Evolutionary conservation across 2,888 invertebrate species (phyloP).

Genomic region (Neocrepidodera transversa): DNA sequence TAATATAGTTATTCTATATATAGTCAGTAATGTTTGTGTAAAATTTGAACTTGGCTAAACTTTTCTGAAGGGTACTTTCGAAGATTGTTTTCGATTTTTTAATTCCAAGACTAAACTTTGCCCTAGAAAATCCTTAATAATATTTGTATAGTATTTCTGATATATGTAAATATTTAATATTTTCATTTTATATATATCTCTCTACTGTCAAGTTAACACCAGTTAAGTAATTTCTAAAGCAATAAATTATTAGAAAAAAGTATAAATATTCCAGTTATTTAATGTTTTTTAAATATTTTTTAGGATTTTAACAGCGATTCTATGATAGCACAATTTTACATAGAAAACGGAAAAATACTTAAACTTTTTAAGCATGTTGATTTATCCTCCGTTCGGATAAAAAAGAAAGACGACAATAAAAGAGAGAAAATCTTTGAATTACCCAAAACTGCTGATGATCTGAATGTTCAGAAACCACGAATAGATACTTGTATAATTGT

Average conservation of each 20-base stretch:
- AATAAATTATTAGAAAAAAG: neutral
- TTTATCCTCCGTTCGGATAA: slow-evolving; percentile 53
- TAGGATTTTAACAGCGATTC: slow-evolving; percentile 68
- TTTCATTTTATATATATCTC: neutral
- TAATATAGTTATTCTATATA: too few species aligned
- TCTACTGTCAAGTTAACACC: neutral
- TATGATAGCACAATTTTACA: slow-evolving; percentile 64
- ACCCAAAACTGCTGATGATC: slow-evolving; percentile 61
- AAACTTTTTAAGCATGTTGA: slow-evolving; percentile 63
- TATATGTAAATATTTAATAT: too few species aligned
- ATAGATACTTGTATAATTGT: slow-evolving; percentile 68
- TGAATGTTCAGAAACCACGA: slow-evolving; percentile 60
- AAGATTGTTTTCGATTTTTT: neutral
- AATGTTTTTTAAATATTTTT: too few species aligned
- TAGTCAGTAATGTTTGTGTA: too few species aligned
- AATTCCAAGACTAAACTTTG: too few species aligned
- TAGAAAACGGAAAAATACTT: slow-evolving; percentile 63
- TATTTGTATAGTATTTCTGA: too few species aligned
- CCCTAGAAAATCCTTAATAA: too few species aligned
- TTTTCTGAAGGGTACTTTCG: too few species aligned
- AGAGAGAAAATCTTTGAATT: slow-evolving; percentile 56
- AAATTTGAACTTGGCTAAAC: too few species aligned
- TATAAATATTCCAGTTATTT: slow-evolving; percentile 29
- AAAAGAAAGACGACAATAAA: slow-evolving; percentile 51
- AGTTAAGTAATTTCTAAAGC: neutral